These are phyloP conservation scores for Aldrovandia affinis DNA, from an alignment of 2,797 vertebrate genomes.

Conservation along the genomic window DNA sequence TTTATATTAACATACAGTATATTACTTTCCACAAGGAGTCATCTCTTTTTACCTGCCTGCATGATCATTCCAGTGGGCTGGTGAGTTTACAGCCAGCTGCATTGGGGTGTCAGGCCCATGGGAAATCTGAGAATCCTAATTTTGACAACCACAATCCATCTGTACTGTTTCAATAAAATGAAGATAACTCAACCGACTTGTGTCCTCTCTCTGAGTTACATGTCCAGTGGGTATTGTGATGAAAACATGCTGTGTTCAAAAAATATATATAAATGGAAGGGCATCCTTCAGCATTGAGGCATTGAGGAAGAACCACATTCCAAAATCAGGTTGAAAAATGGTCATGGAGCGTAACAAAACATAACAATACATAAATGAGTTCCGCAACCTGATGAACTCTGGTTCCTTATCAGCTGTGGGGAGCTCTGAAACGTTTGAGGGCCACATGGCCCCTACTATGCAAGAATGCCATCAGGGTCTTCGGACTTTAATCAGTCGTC, in stretches of 20 bases:
- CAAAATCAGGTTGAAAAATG: not conserved
- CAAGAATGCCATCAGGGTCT: constrained; percentile 49
- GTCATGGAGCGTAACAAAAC: not conserved
- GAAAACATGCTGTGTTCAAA: not conserved
- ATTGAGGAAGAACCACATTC: not conserved
- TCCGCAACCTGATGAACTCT: not conserved
- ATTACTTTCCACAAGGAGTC: not conserved
- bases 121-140: constrained; percentile 5
- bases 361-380: not conserved
- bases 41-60: not conserved
- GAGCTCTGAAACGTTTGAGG: not conserved
- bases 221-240: not conserved
- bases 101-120: not conserved
- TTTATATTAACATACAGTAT: not conserved
- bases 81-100: not conserved
- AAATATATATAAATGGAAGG: not conserved
- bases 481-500: constrained; percentile 69
- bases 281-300: not conserved
- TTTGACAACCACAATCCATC: constrained; percentile 18
- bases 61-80: too few relatives aligned
- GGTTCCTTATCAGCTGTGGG: not conserved
- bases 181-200: not conserved
- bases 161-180: not conserved
- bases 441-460: constrained; percentile 66
- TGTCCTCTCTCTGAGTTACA: not conserved